Evolutionary conservation across 1,140 invertebrate species (phyloP), one percentile per base, ranked within the genome.

Genomic region (Pomacea maculata): DNA sequence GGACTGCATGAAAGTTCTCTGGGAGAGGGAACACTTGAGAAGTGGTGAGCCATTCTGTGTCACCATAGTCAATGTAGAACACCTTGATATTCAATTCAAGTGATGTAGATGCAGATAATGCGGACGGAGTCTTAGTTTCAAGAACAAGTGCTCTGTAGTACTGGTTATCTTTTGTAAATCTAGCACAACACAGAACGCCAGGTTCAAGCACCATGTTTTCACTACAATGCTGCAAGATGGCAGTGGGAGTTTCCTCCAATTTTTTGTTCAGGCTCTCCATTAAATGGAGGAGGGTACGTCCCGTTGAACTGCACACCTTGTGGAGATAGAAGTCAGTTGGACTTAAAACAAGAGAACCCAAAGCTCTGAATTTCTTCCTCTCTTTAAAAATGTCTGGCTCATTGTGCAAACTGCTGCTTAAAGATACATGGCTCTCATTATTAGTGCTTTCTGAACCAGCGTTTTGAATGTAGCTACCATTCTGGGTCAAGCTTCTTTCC

Each of bases 41-140:
- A 15, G 73, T 72, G 34, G 82, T 73, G 14, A 87, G 52, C 74
- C 81, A 81, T 70, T 85, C 86, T 9, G 68, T 72, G 75, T 87
- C 81, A 17, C 86, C 86, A 80, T 83, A 87, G 78, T 87, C 86
- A 19, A 87, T 65, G 61, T 84, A 87, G 67, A 86, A 85, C 14
- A 85, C 83, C 45, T 80, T 63, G 19, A 80, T 52, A 52, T 29
- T n/a, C 21, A 52, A 67, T 19, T 7, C 29, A 72, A 11, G 67
- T 8, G 52, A 73, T 17, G 15, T 61, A 15, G 15, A 10, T 64
- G 76, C 17, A 5, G 12, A 10, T 7, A 67, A 63, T 25, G 54
- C 21, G 0, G n/a, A 10, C 34, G 8, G 19, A 21, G 45, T 71
- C 9, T n/a, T 21, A 1, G 84, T 45, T 68, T 80, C 75, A 7